Percentiles rank a stretch among this genome's conserved stretches.
phyloP scores from a whole-genome alignment of 1,140 invertebrate genomes.

The Drosophila mojavensis region DNA sequence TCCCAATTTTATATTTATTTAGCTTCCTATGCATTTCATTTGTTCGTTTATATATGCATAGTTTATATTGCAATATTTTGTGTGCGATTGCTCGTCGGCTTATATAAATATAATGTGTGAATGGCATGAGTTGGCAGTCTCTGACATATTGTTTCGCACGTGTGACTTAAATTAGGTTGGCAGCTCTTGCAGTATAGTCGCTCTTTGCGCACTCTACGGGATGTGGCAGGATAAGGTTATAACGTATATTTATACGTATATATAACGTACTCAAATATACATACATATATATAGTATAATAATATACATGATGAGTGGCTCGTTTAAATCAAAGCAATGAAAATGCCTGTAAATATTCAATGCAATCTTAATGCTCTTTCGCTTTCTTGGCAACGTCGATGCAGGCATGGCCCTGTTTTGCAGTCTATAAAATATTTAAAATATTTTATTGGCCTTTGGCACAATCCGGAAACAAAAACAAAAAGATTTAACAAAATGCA shows the following conservation, averaged over 20 bases:
- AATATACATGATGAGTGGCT: conserved; percentile 29
- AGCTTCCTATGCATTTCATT: too few relatives aligned
- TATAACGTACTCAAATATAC: conserved; percentile 1
- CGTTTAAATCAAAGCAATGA: conserved; percentile 80
- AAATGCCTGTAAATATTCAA: conserved; percentile 83
- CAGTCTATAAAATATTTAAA: conserved; percentile 81
- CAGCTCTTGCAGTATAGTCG: conserved; percentile 66
- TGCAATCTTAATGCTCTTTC: conserved; percentile 60
- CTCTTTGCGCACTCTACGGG: conserved; percentile 47
- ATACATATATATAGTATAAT: conserved; percentile 2
- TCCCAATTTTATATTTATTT: too few relatives aligned
- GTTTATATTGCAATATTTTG: background rate
- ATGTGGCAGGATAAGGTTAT: conserved; percentile 9
- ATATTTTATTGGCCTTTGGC: conserved; percentile 71
- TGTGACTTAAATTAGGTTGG: conserved; percentile 54
- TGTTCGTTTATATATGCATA: too few relatives aligned
- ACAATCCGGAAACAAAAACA: conserved; percentile 49
- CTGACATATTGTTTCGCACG: conserved; percentile 42
- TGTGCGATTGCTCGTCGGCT: background rate
- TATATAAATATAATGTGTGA: conserved; percentile 20
- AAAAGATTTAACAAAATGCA: conserved; percentile 34
- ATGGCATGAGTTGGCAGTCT: conserved; percentile 21
- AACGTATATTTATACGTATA: conserved; percentile 4
- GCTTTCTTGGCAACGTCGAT: conserved; percentile 6
- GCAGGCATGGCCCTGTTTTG: conserved; percentile 57